Conservation (phyloP, 1,140 invertebrate genomes). For the Sarcophaga peregrina region DNA sequence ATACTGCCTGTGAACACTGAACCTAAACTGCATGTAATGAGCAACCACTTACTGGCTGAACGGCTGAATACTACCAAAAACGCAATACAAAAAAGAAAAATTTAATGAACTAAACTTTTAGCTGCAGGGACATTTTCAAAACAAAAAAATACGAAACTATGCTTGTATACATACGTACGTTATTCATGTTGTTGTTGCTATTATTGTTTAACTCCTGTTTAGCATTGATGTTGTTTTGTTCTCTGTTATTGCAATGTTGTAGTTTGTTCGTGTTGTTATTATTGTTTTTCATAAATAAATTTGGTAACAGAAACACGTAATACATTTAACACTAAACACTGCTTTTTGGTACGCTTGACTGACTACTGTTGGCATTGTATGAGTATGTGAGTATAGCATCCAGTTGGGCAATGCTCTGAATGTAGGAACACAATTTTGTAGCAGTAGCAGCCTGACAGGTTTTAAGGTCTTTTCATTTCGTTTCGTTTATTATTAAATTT, state of each 20-base stretch:
- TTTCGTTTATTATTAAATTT: background rate
- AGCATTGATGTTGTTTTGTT: no score
- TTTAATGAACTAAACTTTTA: background rate
- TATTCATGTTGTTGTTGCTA: background rate
- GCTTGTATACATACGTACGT: background rate
- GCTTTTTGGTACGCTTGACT: slow-evolving; percentile 11
- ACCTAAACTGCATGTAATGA: slow-evolving; percentile 34
- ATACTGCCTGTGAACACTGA: background rate
- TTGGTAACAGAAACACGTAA: slow-evolving; percentile 11
- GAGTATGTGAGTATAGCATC: background rate
- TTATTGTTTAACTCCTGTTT: background rate
- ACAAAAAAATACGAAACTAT: background rate
- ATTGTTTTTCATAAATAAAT: background rate
- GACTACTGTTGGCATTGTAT: background rate
- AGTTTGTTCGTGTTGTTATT: background rate
- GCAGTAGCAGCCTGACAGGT: slow-evolving; percentile 30
- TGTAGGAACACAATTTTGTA: background rate
- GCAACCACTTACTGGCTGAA: background rate
- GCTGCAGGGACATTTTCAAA: slow-evolving; percentile 2
- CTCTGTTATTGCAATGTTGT: background rate
- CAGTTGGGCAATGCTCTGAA: background rate
- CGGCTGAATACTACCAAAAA: background rate
- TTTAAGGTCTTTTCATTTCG: no score
- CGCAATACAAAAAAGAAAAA: background rate
- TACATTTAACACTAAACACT: slow-evolving; percentile 22